Conservation (phyloP, 2,797 vertebrate genomes). For the Tinamus major region DNA sequence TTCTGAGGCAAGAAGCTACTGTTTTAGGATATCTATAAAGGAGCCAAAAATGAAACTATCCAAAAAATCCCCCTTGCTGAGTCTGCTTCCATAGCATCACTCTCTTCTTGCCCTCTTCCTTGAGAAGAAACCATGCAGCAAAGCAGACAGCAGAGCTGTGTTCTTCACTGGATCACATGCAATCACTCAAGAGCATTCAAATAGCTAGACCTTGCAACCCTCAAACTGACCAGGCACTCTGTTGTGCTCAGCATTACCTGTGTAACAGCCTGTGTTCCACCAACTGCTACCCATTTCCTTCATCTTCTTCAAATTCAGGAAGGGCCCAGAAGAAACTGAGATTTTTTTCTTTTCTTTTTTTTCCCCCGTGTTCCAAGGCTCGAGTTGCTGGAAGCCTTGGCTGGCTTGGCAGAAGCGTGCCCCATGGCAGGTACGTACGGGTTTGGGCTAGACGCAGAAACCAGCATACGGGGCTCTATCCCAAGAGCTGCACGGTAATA, state of each 20-base stretch:
- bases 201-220: neutral
- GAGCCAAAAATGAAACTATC: neutral
- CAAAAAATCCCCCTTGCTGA: neutral
- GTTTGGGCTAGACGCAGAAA: neutral
- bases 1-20: neutral
- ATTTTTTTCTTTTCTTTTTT: neutral
- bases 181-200: neutral
- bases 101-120: neutral
- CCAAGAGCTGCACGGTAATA: neutral
- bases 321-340: neutral
- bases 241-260: neutral
- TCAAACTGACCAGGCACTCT: accelerated
- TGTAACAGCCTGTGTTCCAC: accelerated
- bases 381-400: neutral
- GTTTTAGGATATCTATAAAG: neutral
- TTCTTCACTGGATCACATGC: neutral
- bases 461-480: neutral
- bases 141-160: neutral
- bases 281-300: neutral
- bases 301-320: neutral
- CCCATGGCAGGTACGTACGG: neutral
- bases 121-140: neutral
- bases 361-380: neutral
- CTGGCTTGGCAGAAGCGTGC: neutral
- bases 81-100: neutral